Conservation (phyloP, 2,888 invertebrate genomes). For the Bombylius discolor region DNA sequence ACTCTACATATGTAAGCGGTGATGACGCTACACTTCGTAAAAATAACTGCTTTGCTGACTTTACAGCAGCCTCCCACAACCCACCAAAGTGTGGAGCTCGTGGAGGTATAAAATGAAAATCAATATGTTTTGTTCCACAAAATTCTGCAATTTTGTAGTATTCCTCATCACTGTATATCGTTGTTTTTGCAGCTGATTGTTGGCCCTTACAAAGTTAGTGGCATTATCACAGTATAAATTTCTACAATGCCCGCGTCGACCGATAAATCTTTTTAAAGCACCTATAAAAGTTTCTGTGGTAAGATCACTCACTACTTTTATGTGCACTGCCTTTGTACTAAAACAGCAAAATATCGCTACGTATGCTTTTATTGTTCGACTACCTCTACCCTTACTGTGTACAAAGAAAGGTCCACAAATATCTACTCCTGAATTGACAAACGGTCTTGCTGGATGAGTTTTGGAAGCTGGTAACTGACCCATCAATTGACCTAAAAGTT, state of each 20-base stretch:
- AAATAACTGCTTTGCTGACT: too few species aligned
- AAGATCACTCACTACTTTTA: slow-evolving; percentile 9
- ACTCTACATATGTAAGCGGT: too few species aligned
- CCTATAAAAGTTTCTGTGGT: slow-evolving; percentile 12
- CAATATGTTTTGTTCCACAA: too few species aligned
- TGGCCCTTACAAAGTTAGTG: slow-evolving; percentile 2
- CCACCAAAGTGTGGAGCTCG: too few species aligned
- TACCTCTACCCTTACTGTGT: slow-evolving; percentile 2
- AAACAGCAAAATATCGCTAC: slow-evolving; percentile 11
- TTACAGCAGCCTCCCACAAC: neutral
- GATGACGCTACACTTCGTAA: too few species aligned
- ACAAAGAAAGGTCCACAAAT: slow-evolving; percentile 7
- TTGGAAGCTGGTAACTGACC: slow-evolving; percentile 17
- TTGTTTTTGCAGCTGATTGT: too few species aligned
- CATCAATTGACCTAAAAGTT: slow-evolving; percentile 16
- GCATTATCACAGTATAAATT: slow-evolving; percentile 8
- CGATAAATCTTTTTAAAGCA: slow-evolving; percentile 8
- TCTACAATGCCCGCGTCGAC: slow-evolving; percentile 1
- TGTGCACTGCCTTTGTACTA: slow-evolving; percentile 11
- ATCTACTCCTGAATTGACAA: slow-evolving; percentile 8
- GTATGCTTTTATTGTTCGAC: slow-evolving; percentile 7
- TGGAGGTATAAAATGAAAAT: too few species aligned
- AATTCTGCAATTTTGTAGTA: too few species aligned
- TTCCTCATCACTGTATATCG: too few species aligned
- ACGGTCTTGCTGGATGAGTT: slow-evolving; percentile 5